Conservation (phyloP, 2,888 invertebrate species). For the Ophion ventricosus region DNA sequence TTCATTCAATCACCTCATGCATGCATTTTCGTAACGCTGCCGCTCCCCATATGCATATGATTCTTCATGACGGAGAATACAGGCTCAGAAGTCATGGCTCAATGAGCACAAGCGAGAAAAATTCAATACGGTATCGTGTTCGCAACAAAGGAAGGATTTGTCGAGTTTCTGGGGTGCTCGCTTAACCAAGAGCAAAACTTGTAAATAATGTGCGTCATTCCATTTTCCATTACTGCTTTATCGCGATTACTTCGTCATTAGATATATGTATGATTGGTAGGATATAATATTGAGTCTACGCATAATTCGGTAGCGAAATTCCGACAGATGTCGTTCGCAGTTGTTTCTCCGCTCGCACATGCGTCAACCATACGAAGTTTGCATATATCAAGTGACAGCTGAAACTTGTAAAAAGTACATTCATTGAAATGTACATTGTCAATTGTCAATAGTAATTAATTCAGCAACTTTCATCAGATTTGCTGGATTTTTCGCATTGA, state of each 20-base stretch:
- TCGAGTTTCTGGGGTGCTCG: conserved; percentile 51
- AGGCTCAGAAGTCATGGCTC: conserved; percentile 76
- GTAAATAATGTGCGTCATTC: conserved; percentile 21
- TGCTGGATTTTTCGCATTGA: too few species aligned
- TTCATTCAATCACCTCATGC: conserved; percentile 54
- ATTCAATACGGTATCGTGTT: conserved; percentile 69
- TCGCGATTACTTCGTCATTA: conserved; percentile 6
- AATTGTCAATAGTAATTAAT: too few species aligned
- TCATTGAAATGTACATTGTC: too few species aligned
- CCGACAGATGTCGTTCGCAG: too few species aligned
- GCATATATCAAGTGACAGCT: too few species aligned
- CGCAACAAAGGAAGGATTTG: conserved; percentile 67
- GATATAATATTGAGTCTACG: too few species aligned
- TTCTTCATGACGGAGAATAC: conserved; percentile 71
- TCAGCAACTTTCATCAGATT: too few species aligned
- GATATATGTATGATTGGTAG: too few species aligned
- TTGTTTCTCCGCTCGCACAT: too few species aligned
- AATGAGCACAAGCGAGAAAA: conserved; percentile 75
- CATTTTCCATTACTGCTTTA: conserved; percentile 4
- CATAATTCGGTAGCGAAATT: too few species aligned
- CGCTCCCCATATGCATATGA: conserved; percentile 67
- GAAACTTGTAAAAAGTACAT: too few species aligned
- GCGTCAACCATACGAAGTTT: too few species aligned
- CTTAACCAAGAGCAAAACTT: conserved; percentile 38
- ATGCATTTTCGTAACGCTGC: conserved; percentile 49